These are phyloP conservation scores for Eurois occulta DNA, from an alignment of 2,888 invertebrate genomes.

Conservation along the genomic window DNA sequence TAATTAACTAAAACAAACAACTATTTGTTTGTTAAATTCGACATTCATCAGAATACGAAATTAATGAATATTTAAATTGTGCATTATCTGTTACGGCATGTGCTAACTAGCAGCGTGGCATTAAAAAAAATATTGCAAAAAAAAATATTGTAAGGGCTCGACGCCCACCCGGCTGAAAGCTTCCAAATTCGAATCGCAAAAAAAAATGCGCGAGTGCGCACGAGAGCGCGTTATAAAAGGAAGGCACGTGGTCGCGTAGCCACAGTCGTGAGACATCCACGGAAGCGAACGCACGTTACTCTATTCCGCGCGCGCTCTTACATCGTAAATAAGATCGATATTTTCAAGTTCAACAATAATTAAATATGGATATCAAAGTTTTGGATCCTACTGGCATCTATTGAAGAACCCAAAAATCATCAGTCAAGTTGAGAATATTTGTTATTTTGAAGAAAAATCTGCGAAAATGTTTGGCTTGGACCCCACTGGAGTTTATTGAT, in stretches of 20 bases:
- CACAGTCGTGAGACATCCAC: constrained; percentile 83
- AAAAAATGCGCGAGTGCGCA: constrained; percentile 86
- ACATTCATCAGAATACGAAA: neutral
- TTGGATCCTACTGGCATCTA: constrained; percentile 89
- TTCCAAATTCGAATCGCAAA: constrained; percentile 89
- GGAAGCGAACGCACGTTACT: constrained; percentile 80
- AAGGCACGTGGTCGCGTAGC: constrained; percentile 84
- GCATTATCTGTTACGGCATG: constrained; percentile 70
- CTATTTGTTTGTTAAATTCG: constrained; percentile 5
- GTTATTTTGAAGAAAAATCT: constrained; percentile 57
- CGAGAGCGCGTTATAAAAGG: constrained; percentile 85
- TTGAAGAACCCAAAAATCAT: constrained; percentile 70
- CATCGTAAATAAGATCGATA: constrained; percentile 89
- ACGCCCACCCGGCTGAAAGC: constrained; percentile 89
- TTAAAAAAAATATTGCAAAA: constrained; percentile 75
- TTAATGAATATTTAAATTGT: constrained; percentile 42
- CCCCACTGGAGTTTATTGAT: constrained; percentile 86
- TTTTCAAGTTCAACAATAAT: constrained; percentile 78
- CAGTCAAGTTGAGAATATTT: constrained; percentile 57
- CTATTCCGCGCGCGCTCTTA: constrained; percentile 74
- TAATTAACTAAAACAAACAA: neutral
- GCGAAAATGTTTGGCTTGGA: constrained; percentile 83
- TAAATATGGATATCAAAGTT: constrained; percentile 86
- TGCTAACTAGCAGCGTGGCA: constrained; percentile 77
- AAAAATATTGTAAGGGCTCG: constrained; percentile 80